A percentile compares a stretch with the other conserved stretches of the same genome.
These are phyloP conservation scores for Catocala sponsa DNA, from an alignment of 2,888 invertebrate species.

Conservation along the genomic window DNA sequence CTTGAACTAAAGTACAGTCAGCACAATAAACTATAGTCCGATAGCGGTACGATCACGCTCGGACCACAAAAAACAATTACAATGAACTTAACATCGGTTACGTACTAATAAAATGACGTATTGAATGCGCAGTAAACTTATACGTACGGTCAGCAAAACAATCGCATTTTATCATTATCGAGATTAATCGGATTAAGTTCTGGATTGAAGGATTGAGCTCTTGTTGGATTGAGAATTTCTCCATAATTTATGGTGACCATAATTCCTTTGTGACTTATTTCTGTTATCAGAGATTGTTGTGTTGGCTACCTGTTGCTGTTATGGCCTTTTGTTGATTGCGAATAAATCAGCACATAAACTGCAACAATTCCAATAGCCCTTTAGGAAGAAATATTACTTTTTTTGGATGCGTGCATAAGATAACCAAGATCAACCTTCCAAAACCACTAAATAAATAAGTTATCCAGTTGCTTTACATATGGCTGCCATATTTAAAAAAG, in stretches of 20 bases:
- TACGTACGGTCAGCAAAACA: constrained; percentile 48
- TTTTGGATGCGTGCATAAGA: no score
- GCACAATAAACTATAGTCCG: constrained; percentile 38
- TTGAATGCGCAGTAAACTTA: constrained; percentile 59
- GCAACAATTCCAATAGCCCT: no score
- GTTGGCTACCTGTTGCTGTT: not conserved
- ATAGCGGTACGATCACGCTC: constrained; percentile 35
- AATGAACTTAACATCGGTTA: constrained; percentile 61
- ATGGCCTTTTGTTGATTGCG: not conserved
- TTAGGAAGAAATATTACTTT: no score
- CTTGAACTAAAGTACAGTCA: constrained; percentile 41
- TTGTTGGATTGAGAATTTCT: constrained; percentile 1
- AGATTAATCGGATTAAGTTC: constrained; percentile 10
- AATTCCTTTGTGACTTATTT: constrained; percentile 9
- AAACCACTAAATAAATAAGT: no score
- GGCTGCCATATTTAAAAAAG: no score
- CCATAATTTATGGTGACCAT: constrained; percentile 14
- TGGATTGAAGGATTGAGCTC: constrained; percentile 3
- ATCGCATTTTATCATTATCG: constrained; percentile 25
- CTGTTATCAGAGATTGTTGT: constrained; percentile 4
- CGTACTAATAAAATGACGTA: constrained; percentile 64
- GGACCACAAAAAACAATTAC: constrained; percentile 59
- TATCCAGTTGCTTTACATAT: no score
- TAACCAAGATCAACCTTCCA: no score
- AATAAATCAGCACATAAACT: not conserved